A percentile compares a stretch with the other conserved stretches of the same genome.
Conservation (phyloP, 2,113 vertebrate genomes). For the Girardinichthys multiradiatus region DNA sequence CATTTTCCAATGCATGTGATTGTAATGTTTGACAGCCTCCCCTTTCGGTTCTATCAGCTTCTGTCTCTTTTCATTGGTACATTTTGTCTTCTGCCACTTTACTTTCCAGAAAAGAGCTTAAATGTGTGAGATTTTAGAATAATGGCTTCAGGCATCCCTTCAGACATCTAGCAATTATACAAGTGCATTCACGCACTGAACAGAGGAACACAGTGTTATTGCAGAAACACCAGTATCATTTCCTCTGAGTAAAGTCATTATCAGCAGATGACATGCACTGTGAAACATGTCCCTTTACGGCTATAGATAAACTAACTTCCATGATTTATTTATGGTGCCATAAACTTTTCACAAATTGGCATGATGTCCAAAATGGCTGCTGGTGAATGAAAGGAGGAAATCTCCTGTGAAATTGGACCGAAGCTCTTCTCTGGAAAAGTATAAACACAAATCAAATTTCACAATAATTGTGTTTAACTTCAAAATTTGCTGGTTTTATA, state of each 20-base stretch:
- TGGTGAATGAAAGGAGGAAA: conserved; percentile 23
- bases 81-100: conserved; percentile 33
- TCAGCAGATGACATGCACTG: conserved; percentile 23
- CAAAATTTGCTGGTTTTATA: conserved; percentile 16
- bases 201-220: conserved; percentile 12
- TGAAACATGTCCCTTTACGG: conserved; percentile 28
- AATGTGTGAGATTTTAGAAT: conserved; percentile 36
- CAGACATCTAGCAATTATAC: conserved; percentile 6
- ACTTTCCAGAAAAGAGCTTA: conserved; percentile 53
- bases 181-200: conserved; percentile 8
- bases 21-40: conserved; percentile 41
- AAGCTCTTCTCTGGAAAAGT: conserved; percentile 71
- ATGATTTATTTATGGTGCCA: conserved; percentile 37
- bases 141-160: neutral
- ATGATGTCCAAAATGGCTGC: conserved; percentile 32
- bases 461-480: conserved; percentile 12
- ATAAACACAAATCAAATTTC: conserved; percentile 33
- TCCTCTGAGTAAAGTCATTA: conserved; percentile 23
- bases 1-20: conserved; percentile 67
- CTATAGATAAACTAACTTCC: conserved; percentile 36
- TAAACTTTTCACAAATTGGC: conserved; percentile 37
- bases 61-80: conserved; percentile 32
- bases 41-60: conserved; percentile 46
- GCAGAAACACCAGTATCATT: conserved; percentile 6
- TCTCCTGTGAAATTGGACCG: conserved; percentile 9